Evolutionary conservation across 2,888 invertebrate genomes (phyloP).

Genomic region (Lissocephala sabroskyi): DNA sequence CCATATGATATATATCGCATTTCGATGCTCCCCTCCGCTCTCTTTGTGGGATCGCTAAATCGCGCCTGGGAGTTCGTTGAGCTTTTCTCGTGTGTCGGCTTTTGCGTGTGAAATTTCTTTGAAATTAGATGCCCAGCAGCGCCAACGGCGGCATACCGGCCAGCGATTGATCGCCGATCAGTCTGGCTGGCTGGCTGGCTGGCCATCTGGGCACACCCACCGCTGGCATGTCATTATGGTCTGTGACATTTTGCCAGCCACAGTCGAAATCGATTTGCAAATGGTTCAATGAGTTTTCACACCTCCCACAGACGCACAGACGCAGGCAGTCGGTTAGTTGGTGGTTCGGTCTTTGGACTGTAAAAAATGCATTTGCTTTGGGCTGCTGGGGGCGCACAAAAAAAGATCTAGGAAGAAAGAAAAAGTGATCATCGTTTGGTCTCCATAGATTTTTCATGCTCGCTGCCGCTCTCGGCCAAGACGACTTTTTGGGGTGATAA

Average conservation of each 20-base stretch:
- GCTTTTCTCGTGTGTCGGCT: constrained; percentile 37
- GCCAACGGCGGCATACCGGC: neutral
- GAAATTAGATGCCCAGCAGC: constrained; percentile 43
- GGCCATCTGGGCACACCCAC: neutral
- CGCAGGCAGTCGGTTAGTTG: too few relatives aligned
- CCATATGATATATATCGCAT: constrained; percentile 7
- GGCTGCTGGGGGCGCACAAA: constrained; percentile 24
- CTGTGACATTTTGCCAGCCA: constrained; percentile 5
- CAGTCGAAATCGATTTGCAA: constrained; percentile 51
- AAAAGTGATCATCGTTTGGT: constrained; percentile 44
- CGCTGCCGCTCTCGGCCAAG: constrained; percentile 11
- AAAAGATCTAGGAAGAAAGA: too few relatives aligned
- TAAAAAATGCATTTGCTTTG: constrained; percentile 54
- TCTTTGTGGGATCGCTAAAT: too few relatives aligned
- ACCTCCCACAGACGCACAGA: constrained; percentile 3
- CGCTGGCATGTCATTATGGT: neutral
- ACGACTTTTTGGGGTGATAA: constrained; percentile 48
- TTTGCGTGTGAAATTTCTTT: constrained; percentile 65
- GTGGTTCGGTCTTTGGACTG: constrained; percentile 22
- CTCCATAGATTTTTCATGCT: constrained; percentile 1
- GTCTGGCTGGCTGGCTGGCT: neutral
- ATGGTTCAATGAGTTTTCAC: constrained; percentile 38
- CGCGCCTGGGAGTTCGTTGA: neutral
- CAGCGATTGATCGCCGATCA: neutral
- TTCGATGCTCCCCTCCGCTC: too few relatives aligned